A percentile compares a stretch with the other conserved stretches of the same genome.
These are phyloP conservation scores for Scaeva pyrastri DNA, from an alignment of 2,888 invertebrate species.

Conservation along the genomic window DNA sequence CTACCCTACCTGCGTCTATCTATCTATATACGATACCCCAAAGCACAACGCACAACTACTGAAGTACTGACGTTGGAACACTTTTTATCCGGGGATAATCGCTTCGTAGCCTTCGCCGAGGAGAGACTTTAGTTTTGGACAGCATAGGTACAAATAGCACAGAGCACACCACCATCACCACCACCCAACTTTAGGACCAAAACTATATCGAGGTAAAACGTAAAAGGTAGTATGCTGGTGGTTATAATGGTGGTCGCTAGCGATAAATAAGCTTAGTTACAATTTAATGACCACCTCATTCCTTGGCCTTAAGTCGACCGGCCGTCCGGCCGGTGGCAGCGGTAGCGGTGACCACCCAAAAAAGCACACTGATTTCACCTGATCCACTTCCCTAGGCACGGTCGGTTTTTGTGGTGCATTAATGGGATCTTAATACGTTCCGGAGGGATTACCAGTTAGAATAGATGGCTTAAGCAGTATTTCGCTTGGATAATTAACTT, in stretches of 20 bases:
- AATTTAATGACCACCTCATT: constrained; percentile 63
- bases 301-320: neutral
- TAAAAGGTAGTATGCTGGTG: constrained; percentile 53
- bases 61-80: constrained; percentile 65
- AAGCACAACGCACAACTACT: neutral
- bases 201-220: constrained; percentile 28
- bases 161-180: neutral
- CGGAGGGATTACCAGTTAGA: constrained; percentile 50
- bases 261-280: constrained; percentile 75
- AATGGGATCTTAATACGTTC: constrained; percentile 74
- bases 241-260: constrained; percentile 68
- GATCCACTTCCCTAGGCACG: constrained; percentile 19
- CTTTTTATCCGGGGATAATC: constrained; percentile 74
- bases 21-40: neutral
- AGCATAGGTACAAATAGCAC: neutral
- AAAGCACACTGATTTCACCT: constrained; percentile 52
- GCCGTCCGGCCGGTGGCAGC: too few relatives aligned
- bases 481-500: constrained; percentile 54
- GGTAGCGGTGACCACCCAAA: too few relatives aligned
- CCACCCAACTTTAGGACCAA: constrained; percentile 8
- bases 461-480: constrained; percentile 46
- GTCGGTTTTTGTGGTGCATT: constrained; percentile 72
- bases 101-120: constrained; percentile 60
- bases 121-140: constrained; percentile 53
- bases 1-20: too few relatives aligned